These are phyloP conservation scores for Nothoprocta perdicaria DNA, from an alignment of 2,113 vertebrate species.

Conservation along the genomic window DNA sequence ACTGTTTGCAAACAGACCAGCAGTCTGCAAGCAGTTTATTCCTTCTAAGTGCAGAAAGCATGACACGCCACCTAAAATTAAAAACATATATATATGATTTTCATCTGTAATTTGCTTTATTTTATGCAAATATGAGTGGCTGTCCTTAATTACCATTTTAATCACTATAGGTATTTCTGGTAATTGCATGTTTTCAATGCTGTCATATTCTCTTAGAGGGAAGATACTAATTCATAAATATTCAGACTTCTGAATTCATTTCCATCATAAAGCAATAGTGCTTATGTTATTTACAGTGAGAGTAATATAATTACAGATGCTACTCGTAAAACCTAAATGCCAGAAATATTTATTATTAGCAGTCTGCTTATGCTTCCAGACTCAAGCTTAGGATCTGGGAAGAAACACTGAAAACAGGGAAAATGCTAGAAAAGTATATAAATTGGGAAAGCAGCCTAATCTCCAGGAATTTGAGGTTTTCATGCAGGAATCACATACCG, in stretches of 20 bases:
- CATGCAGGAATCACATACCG: neutral
- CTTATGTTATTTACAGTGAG: constrained; percentile 65
- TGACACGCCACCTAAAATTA: neutral
- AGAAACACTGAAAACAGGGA: neutral
- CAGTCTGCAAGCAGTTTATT: neutral
- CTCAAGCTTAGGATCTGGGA: neutral
- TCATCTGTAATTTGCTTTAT: constrained; percentile 28
- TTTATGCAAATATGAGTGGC: constrained; percentile 60
- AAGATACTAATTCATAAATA: constrained; percentile 69
- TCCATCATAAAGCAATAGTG: constrained; percentile 68
- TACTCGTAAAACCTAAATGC: constrained; percentile 58
- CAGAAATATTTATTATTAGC: constrained; percentile 62
- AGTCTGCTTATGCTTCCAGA: neutral
- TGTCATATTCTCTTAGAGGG: constrained; percentile 58
- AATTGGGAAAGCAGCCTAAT: neutral
- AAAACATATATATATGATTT: neutral
- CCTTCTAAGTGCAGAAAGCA: neutral
- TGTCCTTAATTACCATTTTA: constrained; percentile 73
- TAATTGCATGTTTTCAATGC: constrained; percentile 69
- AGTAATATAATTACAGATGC: constrained; percentile 64
- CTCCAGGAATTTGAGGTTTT: neutral
- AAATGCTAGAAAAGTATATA: neutral
- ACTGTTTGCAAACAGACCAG: neutral
- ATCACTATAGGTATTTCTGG: constrained; percentile 68
- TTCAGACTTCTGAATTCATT: constrained; percentile 64